Percentiles rank a stretch among this genome's conserved stretches.
phyloP scores from a whole-genome alignment of 2,888 invertebrate species.

The Hydrotaea diabolus region DNA sequence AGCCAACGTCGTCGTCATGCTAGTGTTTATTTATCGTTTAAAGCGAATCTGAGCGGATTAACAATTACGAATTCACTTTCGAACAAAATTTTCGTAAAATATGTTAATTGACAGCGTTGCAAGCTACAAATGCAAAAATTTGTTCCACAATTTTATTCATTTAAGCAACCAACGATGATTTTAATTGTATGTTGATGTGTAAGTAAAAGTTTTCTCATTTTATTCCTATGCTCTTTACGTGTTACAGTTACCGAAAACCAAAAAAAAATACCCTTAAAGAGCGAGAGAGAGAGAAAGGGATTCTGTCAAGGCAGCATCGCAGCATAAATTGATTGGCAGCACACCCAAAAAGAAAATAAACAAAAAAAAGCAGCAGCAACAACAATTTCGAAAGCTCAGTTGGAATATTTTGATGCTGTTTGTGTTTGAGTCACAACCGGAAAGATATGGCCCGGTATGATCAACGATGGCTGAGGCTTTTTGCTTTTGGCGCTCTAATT shows the following conservation, averaged over 20 bases:
- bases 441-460: slow-evolving; percentile 76
- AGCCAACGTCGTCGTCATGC: no score
- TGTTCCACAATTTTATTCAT: no score
- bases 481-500: slow-evolving; percentile 66
- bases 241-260: background rate
- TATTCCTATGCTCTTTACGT: background rate
- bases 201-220: background rate
- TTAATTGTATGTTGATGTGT: no score
- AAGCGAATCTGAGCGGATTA: no score
- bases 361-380: slow-evolving; percentile 35
- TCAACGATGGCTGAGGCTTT: slow-evolving; percentile 75
- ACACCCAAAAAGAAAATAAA: background rate
- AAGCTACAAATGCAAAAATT: no score
- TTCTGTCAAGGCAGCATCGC: background rate
- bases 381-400: slow-evolving; percentile 1
- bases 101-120: no score
- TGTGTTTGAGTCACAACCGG: slow-evolving; percentile 56
- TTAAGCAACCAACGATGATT: no score
- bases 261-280: background rate
- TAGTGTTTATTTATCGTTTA: no score
- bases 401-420: slow-evolving; percentile 66
- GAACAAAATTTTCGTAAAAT: no score
- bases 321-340: background rate
- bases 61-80: no score
- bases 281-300: background rate